Base-by-base conservation (phyloP, 1,140 invertebrate species). In the Dendrolimus punctatus region DNA sequence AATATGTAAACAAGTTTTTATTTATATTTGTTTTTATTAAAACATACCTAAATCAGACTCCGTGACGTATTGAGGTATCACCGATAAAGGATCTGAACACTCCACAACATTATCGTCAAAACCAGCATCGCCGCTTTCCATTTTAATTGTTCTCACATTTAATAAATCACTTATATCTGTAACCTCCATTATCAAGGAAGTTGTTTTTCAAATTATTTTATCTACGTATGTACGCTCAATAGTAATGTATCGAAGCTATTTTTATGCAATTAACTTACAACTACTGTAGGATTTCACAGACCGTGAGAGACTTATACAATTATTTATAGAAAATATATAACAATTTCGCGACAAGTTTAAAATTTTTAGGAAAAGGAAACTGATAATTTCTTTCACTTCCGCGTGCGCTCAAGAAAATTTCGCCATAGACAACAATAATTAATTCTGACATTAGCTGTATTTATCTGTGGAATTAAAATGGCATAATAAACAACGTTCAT, bases 331-430 rank as follows among this genome's bases (percentile, higher is more conserved):
- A 46, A 46, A 38, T 46, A 37, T 46, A 46, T 46, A 46, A 10
- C 2, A 46, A 23, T 37, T 23, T 46, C 5, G 38, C 46, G 23
- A 46, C 36, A 46, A 42, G 48, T 77, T 77, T 73, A 74, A 80
- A 78, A 73, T 69, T 70, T 68, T 65, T 64, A 81, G 78, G 78
- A 81, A 81, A 81, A 81, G 78, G 78, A 81, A 81, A 81, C 72
- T 66, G 69, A 66, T 67, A 55, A 53, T 58, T 76, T 51, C 57
- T 68, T 64, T 70, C 68, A 80, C 76, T 76, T 78, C 80, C 80
- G 80, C 80, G 80, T 80, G 80, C 80, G 74, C 68, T 23, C 66
- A 71, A 73, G 71, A 57, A 53, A 47, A 63, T 58, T 62, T 10
- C 10, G 40, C 39, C 49, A 39, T 40, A 40, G 40, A 8, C 6